phyloP scores from a whole-genome alignment of 2,113 vertebrate species.

The Nerophis ophidion region DNA sequence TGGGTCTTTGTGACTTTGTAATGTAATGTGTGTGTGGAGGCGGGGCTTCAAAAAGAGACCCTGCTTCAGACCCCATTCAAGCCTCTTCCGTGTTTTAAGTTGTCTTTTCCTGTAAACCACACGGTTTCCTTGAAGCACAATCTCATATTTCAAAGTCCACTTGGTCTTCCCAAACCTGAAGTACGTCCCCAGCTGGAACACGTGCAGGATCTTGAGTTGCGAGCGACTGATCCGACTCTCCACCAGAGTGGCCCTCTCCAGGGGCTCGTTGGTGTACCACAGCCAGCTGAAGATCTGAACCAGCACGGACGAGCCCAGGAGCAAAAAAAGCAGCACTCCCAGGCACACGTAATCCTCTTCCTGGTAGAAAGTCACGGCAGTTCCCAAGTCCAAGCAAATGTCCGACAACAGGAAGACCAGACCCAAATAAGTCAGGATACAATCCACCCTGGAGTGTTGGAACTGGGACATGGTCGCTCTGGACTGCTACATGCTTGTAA shows the following conservation, averaged over 20 bases:
- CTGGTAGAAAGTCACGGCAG: constrained; percentile 40
- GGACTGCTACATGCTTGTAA: not conserved
- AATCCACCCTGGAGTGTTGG: constrained; percentile 6
- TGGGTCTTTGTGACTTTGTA: too few relatives aligned
- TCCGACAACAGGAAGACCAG: constrained; percentile 34
- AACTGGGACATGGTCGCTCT: constrained; percentile 15
- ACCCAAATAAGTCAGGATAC: constrained; percentile 26
- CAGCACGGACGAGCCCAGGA: constrained; percentile 51
- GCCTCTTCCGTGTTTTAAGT: too few relatives aligned
- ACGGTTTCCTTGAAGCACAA: not conserved
- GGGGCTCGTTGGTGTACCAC: constrained; percentile 45
- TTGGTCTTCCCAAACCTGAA: constrained; percentile 42
- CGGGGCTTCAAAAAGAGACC: too few relatives aligned
- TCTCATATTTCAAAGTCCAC: not conserved
- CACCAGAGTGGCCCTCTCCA: not conserved
- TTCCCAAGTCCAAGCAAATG: constrained; percentile 36
- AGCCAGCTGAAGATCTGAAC: constrained; percentile 63
- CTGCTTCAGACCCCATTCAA: too few relatives aligned
- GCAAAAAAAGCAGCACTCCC: constrained; percentile 41
- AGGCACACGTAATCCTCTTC: constrained; percentile 36
- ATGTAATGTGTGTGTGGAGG: too few relatives aligned
- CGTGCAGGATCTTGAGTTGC: constrained; percentile 26
- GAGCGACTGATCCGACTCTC: not conserved
- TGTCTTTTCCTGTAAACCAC: too few relatives aligned
- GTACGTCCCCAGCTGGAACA: constrained; percentile 55